Evolutionary conservation across 2,113 vertebrate species (phyloP).

Genomic region (Bathybates hornii): DNA sequence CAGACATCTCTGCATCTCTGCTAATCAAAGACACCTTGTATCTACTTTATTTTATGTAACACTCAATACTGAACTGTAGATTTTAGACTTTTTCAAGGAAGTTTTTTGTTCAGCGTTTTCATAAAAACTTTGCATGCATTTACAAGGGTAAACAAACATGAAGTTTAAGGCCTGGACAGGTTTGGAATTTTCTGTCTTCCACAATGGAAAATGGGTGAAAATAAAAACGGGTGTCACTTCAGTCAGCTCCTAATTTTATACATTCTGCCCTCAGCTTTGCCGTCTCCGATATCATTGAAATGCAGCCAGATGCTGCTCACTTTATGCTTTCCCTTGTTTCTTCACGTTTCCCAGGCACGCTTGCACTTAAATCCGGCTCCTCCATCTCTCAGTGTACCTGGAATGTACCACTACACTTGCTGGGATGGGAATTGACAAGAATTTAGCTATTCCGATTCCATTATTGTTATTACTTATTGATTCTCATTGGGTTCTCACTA

Average conservation of each 20-base stretch:
- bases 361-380: background rate
- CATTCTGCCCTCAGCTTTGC: background rate
- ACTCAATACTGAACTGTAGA: background rate
- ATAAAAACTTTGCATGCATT: background rate
- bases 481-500: background rate
- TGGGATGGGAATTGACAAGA: background rate
- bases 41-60: background rate
- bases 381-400: background rate
- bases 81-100: accelerated
- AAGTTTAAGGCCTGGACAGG: background rate
- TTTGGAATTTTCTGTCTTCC: background rate
- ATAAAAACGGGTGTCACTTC: background rate
- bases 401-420: background rate
- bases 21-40: background rate
- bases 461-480: background rate
- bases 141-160: background rate
- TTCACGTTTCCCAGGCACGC: accelerated
- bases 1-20: background rate
- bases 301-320: background rate
- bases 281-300: background rate
- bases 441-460: background rate
- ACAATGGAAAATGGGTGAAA: background rate
- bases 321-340: background rate
- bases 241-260: background rate
- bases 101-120: background rate